Conservation (phyloP, 2,113 vertebrate species). For the Indicator maculatus region DNA sequence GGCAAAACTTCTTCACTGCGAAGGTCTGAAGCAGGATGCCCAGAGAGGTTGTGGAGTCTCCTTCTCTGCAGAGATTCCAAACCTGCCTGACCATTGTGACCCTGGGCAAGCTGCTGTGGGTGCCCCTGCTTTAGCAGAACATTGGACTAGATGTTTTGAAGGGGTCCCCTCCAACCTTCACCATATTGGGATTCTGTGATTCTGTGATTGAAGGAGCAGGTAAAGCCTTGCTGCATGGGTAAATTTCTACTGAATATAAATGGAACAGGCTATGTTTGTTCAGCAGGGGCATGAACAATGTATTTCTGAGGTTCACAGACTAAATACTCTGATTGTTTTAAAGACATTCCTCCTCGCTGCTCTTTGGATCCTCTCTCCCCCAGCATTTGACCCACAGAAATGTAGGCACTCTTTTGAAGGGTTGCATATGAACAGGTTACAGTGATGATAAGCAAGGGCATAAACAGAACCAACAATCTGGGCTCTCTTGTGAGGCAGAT, state of each 20-base stretch:
- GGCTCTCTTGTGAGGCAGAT: not conserved
- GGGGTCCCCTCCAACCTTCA: no score
- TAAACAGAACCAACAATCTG: not conserved
- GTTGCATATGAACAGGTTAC: not conserved
- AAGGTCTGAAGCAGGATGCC: no score
- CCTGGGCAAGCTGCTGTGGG: no score
- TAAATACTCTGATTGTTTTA: not conserved
- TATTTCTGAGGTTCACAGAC: not conserved
- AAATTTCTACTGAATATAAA: not conserved
- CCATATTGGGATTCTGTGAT: no score
- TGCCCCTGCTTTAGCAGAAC: no score
- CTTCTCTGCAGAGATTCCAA: no score
- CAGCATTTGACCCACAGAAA: not conserved
- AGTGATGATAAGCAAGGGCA: not conserved
- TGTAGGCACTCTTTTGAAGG: accelerated
- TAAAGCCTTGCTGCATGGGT: not conserved
- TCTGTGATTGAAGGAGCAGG: not conserved
- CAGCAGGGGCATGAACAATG: not conserved
- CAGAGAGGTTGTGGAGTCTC: no score
- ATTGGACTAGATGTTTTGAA: no score
- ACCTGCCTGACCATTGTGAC: no score
- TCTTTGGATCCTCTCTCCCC: not conserved
- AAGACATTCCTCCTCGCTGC: not conserved
- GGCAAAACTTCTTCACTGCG: no score
- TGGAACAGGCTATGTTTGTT: not conserved